These are phyloP conservation scores for Dermatophagoides farinae DNA, from an alignment of 1,140 invertebrate genomes.

Conservation along the genomic window DNA sequence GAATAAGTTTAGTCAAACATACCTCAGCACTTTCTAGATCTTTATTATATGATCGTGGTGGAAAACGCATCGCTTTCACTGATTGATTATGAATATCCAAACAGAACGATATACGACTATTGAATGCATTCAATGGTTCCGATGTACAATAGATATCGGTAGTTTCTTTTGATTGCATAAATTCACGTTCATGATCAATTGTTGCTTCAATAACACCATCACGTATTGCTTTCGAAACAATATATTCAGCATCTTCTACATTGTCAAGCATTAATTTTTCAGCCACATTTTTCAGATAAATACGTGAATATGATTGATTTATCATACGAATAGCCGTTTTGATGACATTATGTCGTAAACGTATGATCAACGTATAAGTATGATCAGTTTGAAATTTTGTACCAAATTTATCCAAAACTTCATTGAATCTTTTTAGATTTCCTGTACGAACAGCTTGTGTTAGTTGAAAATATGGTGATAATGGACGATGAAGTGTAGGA, in stretches of 20 bases:
- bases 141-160: slow-evolving; percentile 90
- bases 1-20: no score
- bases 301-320: slow-evolving; percentile 84
- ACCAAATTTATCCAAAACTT: slow-evolving; percentile 73
- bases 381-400: slow-evolving; percentile 65
- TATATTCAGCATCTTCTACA: slow-evolving; percentile 93
- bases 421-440: slow-evolving; percentile 77
- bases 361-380: slow-evolving; percentile 80
- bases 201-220: slow-evolving; percentile 97
- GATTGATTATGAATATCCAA: slow-evolving; percentile 92
- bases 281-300: slow-evolving; percentile 83
- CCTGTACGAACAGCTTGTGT: slow-evolving; percentile 91
- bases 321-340: slow-evolving; percentile 95
- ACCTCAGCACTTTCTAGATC: slow-evolving; percentile 87
- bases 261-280: slow-evolving; percentile 78
- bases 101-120: slow-evolving; percentile 93
- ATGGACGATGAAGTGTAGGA: slow-evolving; percentile 54
- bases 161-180: slow-evolving; percentile 90
- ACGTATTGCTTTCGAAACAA: slow-evolving; percentile 96
- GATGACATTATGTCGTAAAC: slow-evolving; percentile 93
- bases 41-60: slow-evolving; percentile 94
- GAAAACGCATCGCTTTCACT: slow-evolving; percentile 82
- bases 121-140: slow-evolving; percentile 88
- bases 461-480: slow-evolving; percentile 88
- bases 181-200: slow-evolving; percentile 80